Base-by-base conservation (phyloP, 2,797 vertebrate species). In the Lepilemur septentrionalis region DNA sequence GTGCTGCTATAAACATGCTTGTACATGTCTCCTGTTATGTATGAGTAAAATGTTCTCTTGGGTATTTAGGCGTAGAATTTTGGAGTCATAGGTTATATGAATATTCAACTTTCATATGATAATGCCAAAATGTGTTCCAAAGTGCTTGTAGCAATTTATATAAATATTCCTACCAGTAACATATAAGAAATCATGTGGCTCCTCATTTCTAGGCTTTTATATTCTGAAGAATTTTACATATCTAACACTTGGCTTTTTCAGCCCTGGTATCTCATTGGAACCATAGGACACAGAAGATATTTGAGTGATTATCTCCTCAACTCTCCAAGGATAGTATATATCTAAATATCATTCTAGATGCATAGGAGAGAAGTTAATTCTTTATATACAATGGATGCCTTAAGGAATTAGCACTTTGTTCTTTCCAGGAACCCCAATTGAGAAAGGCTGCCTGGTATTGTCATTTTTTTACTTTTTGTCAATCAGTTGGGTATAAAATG, bases 11-110 rank as follows among this genome's bases (percentile, higher is more conserved):
- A 86, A 78, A 92, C 17, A 88, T 70, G 55, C 14, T 48, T 59
- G 32, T 35, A 57, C 25, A 12, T 35, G 20, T 59, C 38, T 91
- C 23, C 38, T 92, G 41, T 67, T 67, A 63, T 46, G 57, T 3
- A 85, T 65, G 69, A 95, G 46, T 57, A 91, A 78, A 52, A 85
- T 55, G 6, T 96, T 85, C 67, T 78, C 23, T 72, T 63, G 70
- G 59, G 48, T 91, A 93, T 72, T 88, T 43, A 93, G 52, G 43
- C 63, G 69, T 67, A 92, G 9, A 92, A 96, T 63, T 91, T 94
- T 79, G 6, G 17, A 2, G 17, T 84, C 59, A 79, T 18, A 86
- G 46, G 46, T 25, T 72, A 91, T 70, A 81, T 72, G 52, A 63
- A 52, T 52, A 13, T 52, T 90, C 25, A 94, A 12, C 22, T 96